Evolutionary conservation across 2,888 invertebrate genomes (phyloP), one percentile per base, ranked within the genome.

Genomic region (Pterostichus madidus): DNA sequence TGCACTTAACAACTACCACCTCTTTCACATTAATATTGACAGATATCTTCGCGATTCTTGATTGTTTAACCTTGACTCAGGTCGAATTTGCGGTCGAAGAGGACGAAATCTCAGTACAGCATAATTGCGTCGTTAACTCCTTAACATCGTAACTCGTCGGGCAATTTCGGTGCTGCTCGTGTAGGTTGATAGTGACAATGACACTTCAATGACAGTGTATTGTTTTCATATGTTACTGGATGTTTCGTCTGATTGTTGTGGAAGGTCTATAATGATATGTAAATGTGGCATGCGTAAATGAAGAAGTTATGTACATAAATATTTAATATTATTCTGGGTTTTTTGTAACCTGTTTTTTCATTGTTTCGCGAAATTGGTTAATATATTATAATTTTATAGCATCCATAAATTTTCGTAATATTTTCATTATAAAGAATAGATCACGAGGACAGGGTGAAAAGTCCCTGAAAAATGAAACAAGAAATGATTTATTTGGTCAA

Each of bases 181-280:
- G 64, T 75, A 75, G 75, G 52, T n/a, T n/a, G 35, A 17, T 35
- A 75, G n/a, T 75, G 52, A 75, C 75, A 75, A 75, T 75, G 52
- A 75, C 75, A 52, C 75, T 75, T 75, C 75, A 75, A 75, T 75
- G 75, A 75, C 75, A 24, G 4, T 71, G 15, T 75, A 75, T 24
- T 75, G 52, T 75, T 49, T 75, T 75, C 24, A 13, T 17, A 49
- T 24, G 46, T 49, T 75, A 24, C 11, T 75, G 31, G 52, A 75
- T 75, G 24, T 49, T 31, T 75, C 5, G 75, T 64, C 6, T 11
- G 11, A 75, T 0, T 75, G 4, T 52, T 75, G 49, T n/a, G 32
- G 49, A 75, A 52, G 75, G 75, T 52, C n/a, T 75, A 44, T 24
- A 35, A 75, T 31, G 32, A 75, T 75, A 49, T 75, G 49, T 13